Base-by-base conservation (phyloP, 2,888 invertebrate genomes). In the Mythimna albipuncta region DNA sequence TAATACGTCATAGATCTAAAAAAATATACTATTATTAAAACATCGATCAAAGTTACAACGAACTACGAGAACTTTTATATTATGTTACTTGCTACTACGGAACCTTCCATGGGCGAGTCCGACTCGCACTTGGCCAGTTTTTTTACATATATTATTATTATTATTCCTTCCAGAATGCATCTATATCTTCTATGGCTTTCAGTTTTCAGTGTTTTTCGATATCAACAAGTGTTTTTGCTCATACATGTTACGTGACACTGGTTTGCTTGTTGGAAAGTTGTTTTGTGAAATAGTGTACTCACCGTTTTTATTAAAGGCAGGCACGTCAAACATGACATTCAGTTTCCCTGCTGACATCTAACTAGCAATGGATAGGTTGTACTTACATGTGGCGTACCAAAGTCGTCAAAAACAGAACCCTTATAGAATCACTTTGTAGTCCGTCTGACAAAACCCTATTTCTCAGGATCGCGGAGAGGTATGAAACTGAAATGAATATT, bases 171-270 rank as follows among this genome's bases (percentile, higher is more conserved):
- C 50, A 7, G 19, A 19, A 16, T 50, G 16, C 50, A 50, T 50
- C 50, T 3, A 16, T 1, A 50, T 50, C 11, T 19, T 50, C 19
- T 50, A 16, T 47, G 4, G 16, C 47, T 16, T 50, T 6, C 6
- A 52, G 19, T 7, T 52, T n/a, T 2, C 7, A n/a, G 50, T 6
- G 9, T 52, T 52, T 52, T 1, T 52, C 19, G 6, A 9, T 52
- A 72, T 77, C 78, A 82, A 74, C 80, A 81, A 74, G 79, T 82
- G 64, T 19, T 50, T 67, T 69, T 58, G 19, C 16, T 64, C 59
- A 62, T 52, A 35, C 26, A 59, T 55, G 41, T n/a, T 44, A 59
- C 47, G 55, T 64, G 58, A 68, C 47, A 55, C 21, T 59, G 55
- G 64, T 55, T 47, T 74, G 52, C 65, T 77, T 64, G 67, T 61